A percentile compares a stretch with the other conserved stretches of the same genome.
Evolutionary conservation across 2,113 vertebrate genomes (phyloP).

Genomic region (Narcine bancroftii): DNA sequence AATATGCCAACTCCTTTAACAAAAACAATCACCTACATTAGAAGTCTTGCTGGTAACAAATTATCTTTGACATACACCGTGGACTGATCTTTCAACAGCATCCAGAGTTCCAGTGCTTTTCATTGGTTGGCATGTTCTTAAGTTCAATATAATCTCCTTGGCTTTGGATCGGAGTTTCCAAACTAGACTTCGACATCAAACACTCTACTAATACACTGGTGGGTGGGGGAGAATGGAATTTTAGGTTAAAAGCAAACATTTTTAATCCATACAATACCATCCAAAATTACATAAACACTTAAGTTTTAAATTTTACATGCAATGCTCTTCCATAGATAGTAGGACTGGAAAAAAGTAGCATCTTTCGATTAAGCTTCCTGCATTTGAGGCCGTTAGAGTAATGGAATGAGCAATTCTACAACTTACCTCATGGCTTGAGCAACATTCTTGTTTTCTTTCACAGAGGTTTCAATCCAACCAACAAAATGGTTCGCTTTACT

Average conservation of each 20-base stretch:
- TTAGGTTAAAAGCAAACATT: not conserved
- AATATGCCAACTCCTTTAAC: slow-evolving; percentile 5
- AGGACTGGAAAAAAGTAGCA: not conserved
- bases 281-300: not conserved
- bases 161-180: not conserved
- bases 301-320: not conserved
- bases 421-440: slow-evolving; percentile 71
- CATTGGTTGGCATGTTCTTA: not conserved
- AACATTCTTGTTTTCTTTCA: slow-evolving; percentile 80
- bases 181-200: slow-evolving; percentile 18
- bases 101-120: not conserved
- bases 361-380: not conserved
- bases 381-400: not conserved
- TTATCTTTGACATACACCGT: not conserved
- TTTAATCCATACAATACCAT: not conserved
- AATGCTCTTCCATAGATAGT: not conserved
- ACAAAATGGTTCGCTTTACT: slow-evolving; percentile 73
- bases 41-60: not conserved
- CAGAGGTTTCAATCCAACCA: slow-evolving; percentile 76
- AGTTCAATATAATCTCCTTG: slow-evolving; percentile 28
- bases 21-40: not conserved
- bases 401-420: not conserved
- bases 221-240: not conserved
- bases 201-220: slow-evolving; percentile 15
- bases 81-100: slow-evolving; percentile 4